These are phyloP conservation scores for Drosophila lutescens DNA, from an alignment of 2,888 invertebrate species.

Conservation along the genomic window DNA sequence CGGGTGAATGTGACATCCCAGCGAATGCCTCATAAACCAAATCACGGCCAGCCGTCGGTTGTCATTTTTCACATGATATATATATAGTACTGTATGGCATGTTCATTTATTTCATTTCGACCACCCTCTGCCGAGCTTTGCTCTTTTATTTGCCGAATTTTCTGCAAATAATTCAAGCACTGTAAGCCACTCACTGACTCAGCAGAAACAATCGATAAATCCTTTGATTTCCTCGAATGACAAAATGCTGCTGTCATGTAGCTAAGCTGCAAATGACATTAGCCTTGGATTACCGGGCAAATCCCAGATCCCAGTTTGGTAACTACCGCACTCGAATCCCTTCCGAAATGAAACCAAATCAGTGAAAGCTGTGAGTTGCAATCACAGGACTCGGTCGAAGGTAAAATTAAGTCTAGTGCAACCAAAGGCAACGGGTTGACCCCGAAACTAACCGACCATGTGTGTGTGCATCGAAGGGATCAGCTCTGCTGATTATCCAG, in stretches of 20 bases:
- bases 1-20: slow-evolving; percentile 4
- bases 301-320: slow-evolving; percentile 23
- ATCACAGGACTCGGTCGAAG: slow-evolving; percentile 27
- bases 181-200: slow-evolving; percentile 61
- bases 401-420: slow-evolving; percentile 44
- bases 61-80: slow-evolving; percentile 65
- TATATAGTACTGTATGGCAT: slow-evolving; percentile 4
- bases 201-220: slow-evolving; percentile 58
- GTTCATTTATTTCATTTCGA: slow-evolving; percentile 45
- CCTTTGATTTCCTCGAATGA: slow-evolving; percentile 40
- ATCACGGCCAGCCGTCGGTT: slow-evolving; percentile 62
- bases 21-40: slow-evolving; percentile 54
- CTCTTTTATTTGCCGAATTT: slow-evolving; percentile 44
- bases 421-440: slow-evolving; percentile 4
- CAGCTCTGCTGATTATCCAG: slow-evolving; percentile 35
- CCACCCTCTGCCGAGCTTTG: slow-evolving; percentile 45
- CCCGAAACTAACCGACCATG: slow-evolving; percentile 8
- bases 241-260: slow-evolving; percentile 66
- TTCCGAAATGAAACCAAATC: slow-evolving; percentile 19
- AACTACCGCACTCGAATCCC: slow-evolving; percentile 36
- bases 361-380: neutral
- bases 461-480: slow-evolving; percentile 24
- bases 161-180: slow-evolving; percentile 63
- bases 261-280: slow-evolving; percentile 67
- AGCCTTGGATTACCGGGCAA: slow-evolving; percentile 45